Conservation (phyloP, 1,140 invertebrate species). For the Forficula auricularia region DNA sequence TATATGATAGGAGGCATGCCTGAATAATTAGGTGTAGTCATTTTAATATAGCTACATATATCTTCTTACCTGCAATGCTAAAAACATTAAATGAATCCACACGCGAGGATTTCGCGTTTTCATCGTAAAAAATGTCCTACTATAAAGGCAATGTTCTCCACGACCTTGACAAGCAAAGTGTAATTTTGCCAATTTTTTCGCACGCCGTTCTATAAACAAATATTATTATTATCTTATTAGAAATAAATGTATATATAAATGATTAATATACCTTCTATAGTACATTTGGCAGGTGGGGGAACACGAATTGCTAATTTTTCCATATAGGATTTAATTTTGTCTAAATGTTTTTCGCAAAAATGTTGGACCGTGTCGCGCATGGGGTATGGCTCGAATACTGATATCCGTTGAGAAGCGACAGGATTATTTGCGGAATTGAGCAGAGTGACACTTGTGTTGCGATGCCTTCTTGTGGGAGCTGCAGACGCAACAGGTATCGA, state of each 20-base stretch:
- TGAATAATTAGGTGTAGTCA: too few relatives aligned
- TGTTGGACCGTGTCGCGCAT: slow-evolving; percentile 81
- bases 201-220: slow-evolving; percentile 46
- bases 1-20: too few relatives aligned
- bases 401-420: slow-evolving; percentile 40
- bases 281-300: slow-evolving; percentile 77
- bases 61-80: slow-evolving; percentile 56
- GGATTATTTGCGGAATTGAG: background rate
- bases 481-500: too few relatives aligned
- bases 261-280: slow-evolving; percentile 55
- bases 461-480: background rate
- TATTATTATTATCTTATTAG: slow-evolving; percentile 8
- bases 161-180: slow-evolving; percentile 77
- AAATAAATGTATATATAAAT: slow-evolving; percentile 4
- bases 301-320: slow-evolving; percentile 64
- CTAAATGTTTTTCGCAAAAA: slow-evolving; percentile 84
- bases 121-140: slow-evolving; percentile 65
- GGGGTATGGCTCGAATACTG: slow-evolving; percentile 69
- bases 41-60: background rate
- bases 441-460: background rate
- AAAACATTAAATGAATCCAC: slow-evolving; percentile 92
- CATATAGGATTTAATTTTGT: slow-evolving; percentile 82
- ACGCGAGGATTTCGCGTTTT: slow-evolving; percentile 69
- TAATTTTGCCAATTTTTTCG: slow-evolving; percentile 69
- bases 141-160: slow-evolving; percentile 78